Base-by-base conservation (phyloP, 30 jellyfish, hydroid and myxozoan species). In the Cassiopea xamachana region DNA sequence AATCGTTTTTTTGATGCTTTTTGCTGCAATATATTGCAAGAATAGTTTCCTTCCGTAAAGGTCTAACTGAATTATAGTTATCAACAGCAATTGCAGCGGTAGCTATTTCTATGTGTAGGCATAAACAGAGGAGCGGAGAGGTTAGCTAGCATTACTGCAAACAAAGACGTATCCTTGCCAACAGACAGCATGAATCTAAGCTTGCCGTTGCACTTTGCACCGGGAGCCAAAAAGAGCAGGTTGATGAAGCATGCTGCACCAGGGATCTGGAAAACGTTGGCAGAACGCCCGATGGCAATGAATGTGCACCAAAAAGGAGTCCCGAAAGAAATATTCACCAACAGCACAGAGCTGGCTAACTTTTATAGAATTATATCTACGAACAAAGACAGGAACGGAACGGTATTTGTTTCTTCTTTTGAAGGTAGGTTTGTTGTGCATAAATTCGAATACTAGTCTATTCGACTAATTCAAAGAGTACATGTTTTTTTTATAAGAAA, bases 371-470 rank as follows among this genome's bases (percentile, higher is more conserved):
- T 89, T 70, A 87, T 96, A 6, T 85, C 98, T 19, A 96, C 99
- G 1, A 96, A 96, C 70, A 81, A 83, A 79, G 99, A 96, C 73
- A 90, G 99, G 68, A 85, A 92, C 48, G 99, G 99, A 61, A 87
- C 92, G 49, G 85, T 92, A 39, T 96, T 96, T 59, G 79, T 96
- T 2, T 91, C 98, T 46, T 87, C 99, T 45, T 91, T 76, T 91
- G 99, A 96, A 92, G 99, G 99, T 96, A 91, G 68, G 97, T 58
- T 58, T n/a, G n/a, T n/a, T n/a, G n/a, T n/a, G n/a, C n/a, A n/a
- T n/a, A n/a, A n/a, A n/a, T n/a, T n/a, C n/a, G n/a, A n/a, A n/a
- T n/a, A n/a, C n/a, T n/a, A n/a, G n/a, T n/a, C n/a, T n/a, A n/a
- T n/a, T n/a, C n/a, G n/a, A n/a, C n/a, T n/a, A n/a, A n/a, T n/a